Evolutionary conservation across 2,888 invertebrate species (phyloP).

Genomic region (Scaptodrosophila latifasciaeformis): DNA sequence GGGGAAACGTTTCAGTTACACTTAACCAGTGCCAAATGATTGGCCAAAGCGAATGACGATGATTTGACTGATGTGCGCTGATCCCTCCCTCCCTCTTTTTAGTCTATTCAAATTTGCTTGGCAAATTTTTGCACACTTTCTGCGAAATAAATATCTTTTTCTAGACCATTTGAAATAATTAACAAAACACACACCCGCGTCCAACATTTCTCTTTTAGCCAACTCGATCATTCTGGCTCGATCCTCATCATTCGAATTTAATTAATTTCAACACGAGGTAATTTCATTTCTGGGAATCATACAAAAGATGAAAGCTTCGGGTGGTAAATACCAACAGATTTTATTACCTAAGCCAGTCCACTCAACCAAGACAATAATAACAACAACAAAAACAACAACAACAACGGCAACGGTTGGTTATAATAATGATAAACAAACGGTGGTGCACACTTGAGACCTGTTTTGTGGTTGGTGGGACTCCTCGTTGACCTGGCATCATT

Average conservation of each 20-base stretch:
- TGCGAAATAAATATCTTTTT: conserved; percentile 18
- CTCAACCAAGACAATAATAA: background rate
- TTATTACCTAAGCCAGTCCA: conserved; percentile 14
- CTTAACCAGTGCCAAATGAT: conserved; percentile 46
- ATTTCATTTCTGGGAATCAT: conserved; percentile 39
- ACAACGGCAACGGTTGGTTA: background rate
- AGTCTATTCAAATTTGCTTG: no score
- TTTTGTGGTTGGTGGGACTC: conserved; percentile 32
- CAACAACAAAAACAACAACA: background rate
- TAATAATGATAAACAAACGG: conserved; percentile 12
- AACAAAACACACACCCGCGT: conserved; percentile 20
- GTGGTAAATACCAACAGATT: conserved; percentile 31
- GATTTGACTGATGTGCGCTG: conserved; percentile 63
- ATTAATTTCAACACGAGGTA: conserved; percentile 66
- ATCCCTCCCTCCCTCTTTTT: no score
- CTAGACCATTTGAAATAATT: conserved; percentile 39
- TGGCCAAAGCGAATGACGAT: conserved; percentile 48
- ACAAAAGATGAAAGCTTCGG: conserved; percentile 62
- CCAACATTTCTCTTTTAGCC: background rate
- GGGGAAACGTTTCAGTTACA: background rate
- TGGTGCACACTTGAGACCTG: conserved; percentile 44
- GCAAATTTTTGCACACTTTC: conserved; percentile 60
- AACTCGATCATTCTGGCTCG: no score
- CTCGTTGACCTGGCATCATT: conserved; percentile 42
- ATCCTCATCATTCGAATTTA: conserved; percentile 23